A percentile compares a stretch with the other conserved stretches of the same genome.
These are phyloP conservation scores for Variabilichromis moorii DNA, from an alignment of 2,113 vertebrate species.

Conservation along the genomic window DNA sequence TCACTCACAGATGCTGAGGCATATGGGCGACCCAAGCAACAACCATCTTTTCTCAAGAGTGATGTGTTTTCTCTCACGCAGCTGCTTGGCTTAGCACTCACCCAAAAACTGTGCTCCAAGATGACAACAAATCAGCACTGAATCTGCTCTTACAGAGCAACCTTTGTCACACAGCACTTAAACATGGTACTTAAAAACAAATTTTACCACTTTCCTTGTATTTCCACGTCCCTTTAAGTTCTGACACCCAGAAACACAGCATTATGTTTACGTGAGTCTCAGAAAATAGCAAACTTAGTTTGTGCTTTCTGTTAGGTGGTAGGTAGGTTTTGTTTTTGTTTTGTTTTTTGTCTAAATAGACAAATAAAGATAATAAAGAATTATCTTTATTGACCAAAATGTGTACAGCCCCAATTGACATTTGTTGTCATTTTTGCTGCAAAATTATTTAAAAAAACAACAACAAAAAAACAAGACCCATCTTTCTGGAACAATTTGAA, in stretches of 20 bases:
- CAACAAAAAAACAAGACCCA: neutral
- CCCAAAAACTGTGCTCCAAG: constrained; percentile 2
- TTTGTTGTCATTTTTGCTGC: neutral
- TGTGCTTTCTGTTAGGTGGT: neutral
- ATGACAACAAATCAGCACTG: constrained; percentile 30
- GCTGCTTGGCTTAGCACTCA: constrained; percentile 22
- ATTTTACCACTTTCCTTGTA: neutral
- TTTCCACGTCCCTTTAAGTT: constrained; percentile 2
- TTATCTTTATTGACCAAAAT: neutral
- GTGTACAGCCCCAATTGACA: neutral
- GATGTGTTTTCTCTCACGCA: constrained; percentile 17
- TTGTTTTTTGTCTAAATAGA: neutral
- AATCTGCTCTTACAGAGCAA: neutral
- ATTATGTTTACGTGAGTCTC: neutral
- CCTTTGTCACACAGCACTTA: constrained; percentile 4
- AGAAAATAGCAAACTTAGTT: neutral
- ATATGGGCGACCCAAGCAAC: constrained; percentile 31
- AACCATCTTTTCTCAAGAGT: constrained; percentile 30
- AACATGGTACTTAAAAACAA: neutral
- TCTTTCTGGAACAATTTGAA: neutral
- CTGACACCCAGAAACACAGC: neutral
- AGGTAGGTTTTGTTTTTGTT: neutral
- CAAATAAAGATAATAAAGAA: neutral
- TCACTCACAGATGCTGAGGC: constrained; percentile 29
- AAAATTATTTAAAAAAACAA: neutral